A percentile compares a stretch with the other conserved stretches of the same genome.
These are phyloP conservation scores for Kryptopterus vitreolus DNA, from an alignment of 2,797 vertebrate genomes.

Conservation along the genomic window DNA sequence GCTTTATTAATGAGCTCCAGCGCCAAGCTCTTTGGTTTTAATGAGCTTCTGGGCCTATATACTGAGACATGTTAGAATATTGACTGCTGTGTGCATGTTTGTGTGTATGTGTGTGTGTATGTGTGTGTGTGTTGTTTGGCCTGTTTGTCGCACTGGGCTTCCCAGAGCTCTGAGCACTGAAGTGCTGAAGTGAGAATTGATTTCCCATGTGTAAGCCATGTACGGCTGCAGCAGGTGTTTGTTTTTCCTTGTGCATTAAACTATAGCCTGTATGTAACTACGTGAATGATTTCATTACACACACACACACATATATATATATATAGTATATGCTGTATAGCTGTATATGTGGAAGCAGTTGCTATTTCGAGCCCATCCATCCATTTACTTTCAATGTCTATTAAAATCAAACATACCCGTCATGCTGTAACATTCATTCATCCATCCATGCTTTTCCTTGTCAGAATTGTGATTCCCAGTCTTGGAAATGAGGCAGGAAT, in stretches of 20 bases:
- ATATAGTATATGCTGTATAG: too few relatives aligned
- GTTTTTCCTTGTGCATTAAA: not conserved
- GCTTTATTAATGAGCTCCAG: conserved; percentile 25
- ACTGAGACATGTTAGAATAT: not conserved
- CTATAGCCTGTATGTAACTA: not conserved
- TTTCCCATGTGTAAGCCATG: conserved; percentile 10
- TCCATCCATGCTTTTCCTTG: too few relatives aligned
- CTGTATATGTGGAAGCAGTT: too few relatives aligned
- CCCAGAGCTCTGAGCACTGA: not conserved
- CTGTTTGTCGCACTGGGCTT: not conserved
- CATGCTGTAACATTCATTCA: too few relatives aligned
- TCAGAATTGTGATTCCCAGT: too few relatives aligned
- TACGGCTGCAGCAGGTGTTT: not conserved
- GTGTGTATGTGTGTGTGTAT: not conserved
- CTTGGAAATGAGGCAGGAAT: too few relatives aligned
- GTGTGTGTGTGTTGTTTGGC: not conserved
- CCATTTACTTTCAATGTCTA: too few relatives aligned
- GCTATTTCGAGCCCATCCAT: too few relatives aligned
- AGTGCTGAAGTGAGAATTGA: not conserved
- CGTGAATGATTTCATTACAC: not conserved
- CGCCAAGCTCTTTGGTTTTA: conserved; percentile 13
- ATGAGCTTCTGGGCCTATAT: not conserved
- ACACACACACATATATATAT: too few relatives aligned
- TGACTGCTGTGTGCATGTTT: not conserved
- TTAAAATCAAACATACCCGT: too few relatives aligned